Conservation (phyloP, 1,140 invertebrate species). For the Antheraea mylitta region DNA sequence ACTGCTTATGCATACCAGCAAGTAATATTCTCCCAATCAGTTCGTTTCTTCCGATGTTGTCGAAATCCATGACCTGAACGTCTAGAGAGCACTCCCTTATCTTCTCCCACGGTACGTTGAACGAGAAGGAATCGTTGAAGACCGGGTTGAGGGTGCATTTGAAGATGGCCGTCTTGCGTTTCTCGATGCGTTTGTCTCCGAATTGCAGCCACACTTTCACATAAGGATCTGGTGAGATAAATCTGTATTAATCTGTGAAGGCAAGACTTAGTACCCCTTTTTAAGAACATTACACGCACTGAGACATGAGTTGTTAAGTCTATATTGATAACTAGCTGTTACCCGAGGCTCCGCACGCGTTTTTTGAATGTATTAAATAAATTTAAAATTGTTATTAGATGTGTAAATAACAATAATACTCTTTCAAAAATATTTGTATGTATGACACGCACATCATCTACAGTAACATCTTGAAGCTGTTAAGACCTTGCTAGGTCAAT, state of each 20-base stretch:
- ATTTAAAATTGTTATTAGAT: no score
- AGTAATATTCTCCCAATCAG: constrained; percentile 93
- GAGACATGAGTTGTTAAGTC: no score
- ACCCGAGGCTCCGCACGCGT: no score
- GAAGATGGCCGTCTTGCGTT: constrained; percentile 97
- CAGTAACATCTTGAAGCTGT: no score
- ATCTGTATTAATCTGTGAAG: background rate
- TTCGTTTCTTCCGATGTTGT: constrained; percentile 96
- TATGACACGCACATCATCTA: no score
- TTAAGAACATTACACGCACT: no score
- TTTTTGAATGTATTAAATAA: no score
- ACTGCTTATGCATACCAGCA: constrained; percentile 81
- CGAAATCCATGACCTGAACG: constrained; percentile 97
- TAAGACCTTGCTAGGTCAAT: no score
- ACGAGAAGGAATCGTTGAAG: constrained; percentile 96
- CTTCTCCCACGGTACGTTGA: constrained; percentile 96
- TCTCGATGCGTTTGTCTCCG: constrained; percentile 95
- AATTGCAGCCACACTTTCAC: constrained; percentile 98
- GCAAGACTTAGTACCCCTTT: no score
- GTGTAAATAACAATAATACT: no score
- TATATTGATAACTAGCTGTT: no score
- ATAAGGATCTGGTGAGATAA: constrained; percentile 89
- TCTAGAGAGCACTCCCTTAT: constrained; percentile 94
- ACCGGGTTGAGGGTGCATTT: constrained; percentile 95
- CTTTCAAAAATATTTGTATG: no score